Evolutionary conservation across 35 echinoderm and acorn worm genomes (phyloP).

Genomic region (Ophioderma brevispina): DNA sequence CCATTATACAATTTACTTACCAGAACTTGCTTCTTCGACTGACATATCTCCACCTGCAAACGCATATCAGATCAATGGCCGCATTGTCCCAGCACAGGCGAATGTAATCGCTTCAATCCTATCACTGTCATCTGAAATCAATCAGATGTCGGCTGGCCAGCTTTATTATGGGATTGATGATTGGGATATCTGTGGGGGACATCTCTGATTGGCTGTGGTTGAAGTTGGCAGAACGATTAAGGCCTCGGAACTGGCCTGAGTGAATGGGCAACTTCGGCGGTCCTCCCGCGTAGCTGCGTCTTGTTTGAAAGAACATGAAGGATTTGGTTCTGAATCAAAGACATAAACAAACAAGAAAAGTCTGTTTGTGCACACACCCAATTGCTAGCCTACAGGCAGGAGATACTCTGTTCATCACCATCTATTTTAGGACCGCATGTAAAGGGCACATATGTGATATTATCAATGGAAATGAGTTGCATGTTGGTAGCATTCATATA

Average conservation of each 20-base stretch:
- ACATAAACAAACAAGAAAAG: too few species aligned
- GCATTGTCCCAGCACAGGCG: constrained; percentile 20
- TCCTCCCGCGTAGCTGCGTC: not conserved
- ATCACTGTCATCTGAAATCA: constrained; percentile 95
- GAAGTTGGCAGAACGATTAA: not conserved
- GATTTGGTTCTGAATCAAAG: too few species aligned
- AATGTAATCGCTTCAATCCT: constrained; percentile 65
- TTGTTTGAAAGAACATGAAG: constrained; percentile 3
- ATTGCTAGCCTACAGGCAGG: too few species aligned
- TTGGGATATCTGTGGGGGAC: constrained; percentile 32
- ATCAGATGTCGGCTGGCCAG: constrained; percentile 90
- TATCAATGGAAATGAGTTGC: too few species aligned
- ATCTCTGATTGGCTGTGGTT: not conserved
- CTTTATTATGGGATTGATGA: constrained; percentile 57
- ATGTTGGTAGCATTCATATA: too few species aligned
- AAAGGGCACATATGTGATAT: too few species aligned
- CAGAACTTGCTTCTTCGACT: constrained; percentile 81
- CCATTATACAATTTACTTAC: constrained; percentile 25
- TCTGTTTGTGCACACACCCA: too few species aligned
- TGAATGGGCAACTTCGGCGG: constrained; percentile 15
- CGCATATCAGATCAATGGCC: constrained; percentile 3
- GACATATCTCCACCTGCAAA: constrained; percentile 78
- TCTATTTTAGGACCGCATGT: too few species aligned
- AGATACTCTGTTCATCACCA: too few species aligned
- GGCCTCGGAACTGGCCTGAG: constrained; percentile 16